Percentiles rank a stretch among this genome's conserved stretches.
Conservation (phyloP, 2,888 invertebrate genomes). For the Drosophila conformis region DNA sequence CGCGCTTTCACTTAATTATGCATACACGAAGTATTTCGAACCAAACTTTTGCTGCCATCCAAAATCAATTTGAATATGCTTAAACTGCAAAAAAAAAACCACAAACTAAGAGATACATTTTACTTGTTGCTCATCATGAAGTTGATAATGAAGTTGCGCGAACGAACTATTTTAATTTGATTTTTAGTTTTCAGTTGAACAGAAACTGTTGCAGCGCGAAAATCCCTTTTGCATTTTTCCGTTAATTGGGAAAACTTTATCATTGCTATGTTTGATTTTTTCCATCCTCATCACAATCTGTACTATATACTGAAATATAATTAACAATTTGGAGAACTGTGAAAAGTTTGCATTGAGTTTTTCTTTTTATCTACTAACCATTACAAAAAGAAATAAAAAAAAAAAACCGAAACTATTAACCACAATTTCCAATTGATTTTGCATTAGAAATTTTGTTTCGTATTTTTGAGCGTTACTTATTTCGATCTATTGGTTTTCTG, state of each 20-base stretch:
- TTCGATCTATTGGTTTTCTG: conserved; percentile 60
- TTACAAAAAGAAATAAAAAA: neutral
- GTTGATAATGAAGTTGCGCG: conserved; percentile 14
- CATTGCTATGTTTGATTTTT: neutral
- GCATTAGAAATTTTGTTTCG: conserved; percentile 29
- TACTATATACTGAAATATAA: conserved; percentile 14
- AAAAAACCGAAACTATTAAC: conserved; percentile 4
- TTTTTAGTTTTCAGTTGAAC: conserved; percentile 1
- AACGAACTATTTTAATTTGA: conserved; percentile 23
- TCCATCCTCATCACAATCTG: conserved; percentile 6
- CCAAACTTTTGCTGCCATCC: conserved; percentile 38
- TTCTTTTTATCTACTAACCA: conserved; percentile 6
- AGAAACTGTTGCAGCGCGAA: conserved; percentile 21
- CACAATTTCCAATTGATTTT: conserved; percentile 27
- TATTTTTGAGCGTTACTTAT: conserved; percentile 52
- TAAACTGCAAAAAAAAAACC: neutral
- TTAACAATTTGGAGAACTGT: conserved; percentile 12
- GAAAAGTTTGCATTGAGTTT: conserved; percentile 15
- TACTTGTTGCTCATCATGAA: conserved; percentile 4
- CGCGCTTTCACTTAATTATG: conserved; percentile 54
- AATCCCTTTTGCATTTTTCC: conserved; percentile 21
- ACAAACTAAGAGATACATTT: conserved; percentile 9
- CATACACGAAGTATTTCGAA: conserved; percentile 39
- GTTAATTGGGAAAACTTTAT: conserved; percentile 6
- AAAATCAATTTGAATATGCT: conserved; percentile 12